Evolutionary conservation across 2,888 invertebrate species (phyloP), one percentile per base, ranked within the genome.

Genomic region (Lepidochitona cinerea): DNA sequence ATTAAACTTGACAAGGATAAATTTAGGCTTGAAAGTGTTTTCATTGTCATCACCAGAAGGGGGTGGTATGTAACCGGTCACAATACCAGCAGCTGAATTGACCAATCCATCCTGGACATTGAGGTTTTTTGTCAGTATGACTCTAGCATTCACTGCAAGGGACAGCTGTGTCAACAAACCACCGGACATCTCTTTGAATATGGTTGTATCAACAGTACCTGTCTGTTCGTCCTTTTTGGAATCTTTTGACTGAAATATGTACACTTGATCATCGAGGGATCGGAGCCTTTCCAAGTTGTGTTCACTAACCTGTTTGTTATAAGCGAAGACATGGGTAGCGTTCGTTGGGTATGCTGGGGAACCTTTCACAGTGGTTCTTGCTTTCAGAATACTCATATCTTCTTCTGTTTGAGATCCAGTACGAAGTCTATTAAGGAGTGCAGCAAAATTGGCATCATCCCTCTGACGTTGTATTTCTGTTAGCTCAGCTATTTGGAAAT

Each of bases 51-150:
- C 59, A 37, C 41, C n/a, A 26, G 37, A 5, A 9, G 1, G 49
- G 9, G 12, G 67, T 18, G 73, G 74, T 14, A 74, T 32, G 66
- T 68, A 75, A 26, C 75, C 71, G 9, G 68, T 74, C 18, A 73
- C 70, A 35, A 33, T 68, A 53, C 78, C 75, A 33, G 65, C 36
- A 14, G 72, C 78, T n/a, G 72, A 74, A 72, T 78, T 78, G 18
- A 74, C 75, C 26, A 80, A 66, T 18, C 80, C 80, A 75, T 80
- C 80, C 26, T 68, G 41, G 3, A 76, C 72, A 72, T 79, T 71
- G 32, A 78, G 59, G 68, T 80, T 80, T 23, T 64, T 73, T 9
- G 69, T n/a, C n/a, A n/a, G n/a, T n/a, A n/a, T n/a, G n/a, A n/a
- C n/a, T n/a, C n/a, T n/a, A n/a, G n/a, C n/a, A 53, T 67, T 37